phyloP scores from a whole-genome alignment of 1,140 invertebrate species.

The Vanessa atalanta region DNA sequence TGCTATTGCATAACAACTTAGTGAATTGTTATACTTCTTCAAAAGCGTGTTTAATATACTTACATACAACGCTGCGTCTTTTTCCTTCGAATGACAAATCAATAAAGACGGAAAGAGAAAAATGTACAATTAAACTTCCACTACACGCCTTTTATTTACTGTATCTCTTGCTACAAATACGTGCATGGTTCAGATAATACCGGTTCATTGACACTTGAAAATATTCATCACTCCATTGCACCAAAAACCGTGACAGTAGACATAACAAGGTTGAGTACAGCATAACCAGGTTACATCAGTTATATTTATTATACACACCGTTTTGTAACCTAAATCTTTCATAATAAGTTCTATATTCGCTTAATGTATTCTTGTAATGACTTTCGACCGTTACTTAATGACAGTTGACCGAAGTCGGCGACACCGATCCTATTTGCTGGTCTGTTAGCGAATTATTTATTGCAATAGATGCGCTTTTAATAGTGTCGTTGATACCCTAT shows the following conservation, averaged over 20 bases:
- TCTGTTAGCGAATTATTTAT: neutral
- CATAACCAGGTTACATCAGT: conserved; percentile 19
- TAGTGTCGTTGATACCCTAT: neutral
- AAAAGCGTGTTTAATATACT: too few relatives aligned
- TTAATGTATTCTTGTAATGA: conserved; percentile 8
- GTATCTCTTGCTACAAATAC: too few relatives aligned
- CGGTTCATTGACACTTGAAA: conserved; percentile 1
- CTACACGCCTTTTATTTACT: too few relatives aligned
- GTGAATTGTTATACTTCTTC: neutral
- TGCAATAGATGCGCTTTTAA: neutral
- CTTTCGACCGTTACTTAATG: conserved; percentile 1
- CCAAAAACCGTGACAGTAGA: conserved; percentile 3
- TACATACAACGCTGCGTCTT: too few relatives aligned
- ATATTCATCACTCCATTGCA: neutral
- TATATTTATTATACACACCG: conserved; percentile 3
- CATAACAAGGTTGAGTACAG: conserved; percentile 3
- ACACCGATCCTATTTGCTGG: neutral
- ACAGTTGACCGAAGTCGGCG: neutral
- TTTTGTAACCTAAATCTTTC: conserved; percentile 15
- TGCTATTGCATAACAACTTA: neutral
- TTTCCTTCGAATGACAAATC: too few relatives aligned
- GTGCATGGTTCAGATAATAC: neutral
- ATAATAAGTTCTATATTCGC: conserved; percentile 9
- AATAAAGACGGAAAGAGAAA: too few relatives aligned
- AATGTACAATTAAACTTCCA: too few relatives aligned